Conservation (phyloP, 2,888 invertebrate genomes). For the Spicauda simplicius region DNA sequence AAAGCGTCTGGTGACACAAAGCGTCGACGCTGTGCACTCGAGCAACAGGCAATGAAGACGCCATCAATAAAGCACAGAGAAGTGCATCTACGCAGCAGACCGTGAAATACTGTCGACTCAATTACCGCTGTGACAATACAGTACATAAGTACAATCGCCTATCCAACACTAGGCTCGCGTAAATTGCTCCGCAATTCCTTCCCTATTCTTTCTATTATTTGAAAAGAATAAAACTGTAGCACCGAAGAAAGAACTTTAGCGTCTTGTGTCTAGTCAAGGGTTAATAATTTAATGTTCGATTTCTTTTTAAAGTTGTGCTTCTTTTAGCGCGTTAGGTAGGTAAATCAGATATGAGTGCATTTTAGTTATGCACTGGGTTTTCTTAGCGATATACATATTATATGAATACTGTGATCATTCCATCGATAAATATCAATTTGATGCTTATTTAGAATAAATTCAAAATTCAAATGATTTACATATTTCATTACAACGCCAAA, state of each 20-base stretch:
- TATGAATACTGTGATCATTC: too few species aligned
- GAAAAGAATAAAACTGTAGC: conserved; percentile 38
- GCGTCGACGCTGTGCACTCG: conserved; percentile 34
- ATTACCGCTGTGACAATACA: conserved; percentile 69
- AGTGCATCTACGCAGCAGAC: conserved; percentile 69
- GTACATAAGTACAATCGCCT: conserved; percentile 48
- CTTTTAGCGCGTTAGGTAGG: too few species aligned
- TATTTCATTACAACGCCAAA: too few species aligned
- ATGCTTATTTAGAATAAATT: too few species aligned
- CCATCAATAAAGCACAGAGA: conserved; percentile 59
- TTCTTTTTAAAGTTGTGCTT: too few species aligned
- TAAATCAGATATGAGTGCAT: too few species aligned
- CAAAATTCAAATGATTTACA: too few species aligned
- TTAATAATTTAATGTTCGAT: too few species aligned
- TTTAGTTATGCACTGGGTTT: too few species aligned
- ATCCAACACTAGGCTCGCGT: conserved; percentile 58
- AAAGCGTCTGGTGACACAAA: conserved; percentile 33
- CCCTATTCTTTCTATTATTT: conserved; percentile 37
- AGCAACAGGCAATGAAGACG: conserved; percentile 54
- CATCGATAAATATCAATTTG: too few species aligned
- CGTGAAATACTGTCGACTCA: conserved; percentile 75
- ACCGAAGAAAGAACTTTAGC: not conserved
- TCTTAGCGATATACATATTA: too few species aligned
- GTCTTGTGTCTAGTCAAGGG: too few species aligned
- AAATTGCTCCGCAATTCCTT: conserved; percentile 34